These are phyloP conservation scores for Salvelinus sp. DNA, from an alignment of 2,113 vertebrate genomes.

Conservation along the genomic window DNA sequence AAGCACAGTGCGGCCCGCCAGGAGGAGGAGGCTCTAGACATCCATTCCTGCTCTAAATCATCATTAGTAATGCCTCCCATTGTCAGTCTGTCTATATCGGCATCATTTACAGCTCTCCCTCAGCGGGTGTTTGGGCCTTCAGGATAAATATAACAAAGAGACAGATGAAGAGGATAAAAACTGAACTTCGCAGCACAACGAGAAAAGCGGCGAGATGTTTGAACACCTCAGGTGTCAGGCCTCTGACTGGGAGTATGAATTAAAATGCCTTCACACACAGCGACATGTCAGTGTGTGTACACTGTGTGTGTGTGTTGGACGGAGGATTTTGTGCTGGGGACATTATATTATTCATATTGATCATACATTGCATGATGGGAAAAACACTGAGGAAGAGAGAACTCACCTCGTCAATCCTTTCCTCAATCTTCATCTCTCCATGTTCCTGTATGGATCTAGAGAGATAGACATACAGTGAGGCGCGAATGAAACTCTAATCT, in stretches of 20 bases:
- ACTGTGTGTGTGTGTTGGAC: not conserved
- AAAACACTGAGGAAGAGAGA: not conserved
- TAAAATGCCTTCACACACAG: slow-evolving; percentile 14
- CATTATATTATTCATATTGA: not conserved
- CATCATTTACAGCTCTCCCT: not conserved
- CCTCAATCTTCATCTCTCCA: slow-evolving; percentile 87
- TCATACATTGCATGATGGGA: no score
- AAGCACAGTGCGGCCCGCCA: no score
- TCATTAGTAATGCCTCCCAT: not conserved
- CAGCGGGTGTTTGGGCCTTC: not conserved
- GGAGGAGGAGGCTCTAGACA: no score
- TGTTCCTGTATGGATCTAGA: slow-evolving; percentile 85
- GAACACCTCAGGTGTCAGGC: not conserved
- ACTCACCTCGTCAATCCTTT: slow-evolving; percentile 93
- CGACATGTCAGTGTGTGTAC: not conserved
- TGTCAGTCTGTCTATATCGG: not conserved
- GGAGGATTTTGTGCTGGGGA: not conserved
- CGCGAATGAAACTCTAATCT: not conserved
- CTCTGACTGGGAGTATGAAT: slow-evolving; percentile 18
- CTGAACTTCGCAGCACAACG: not conserved
- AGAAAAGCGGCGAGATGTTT: not conserved
- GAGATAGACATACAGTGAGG: not conserved
- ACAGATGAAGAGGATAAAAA: not conserved
- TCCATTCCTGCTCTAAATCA: no score
- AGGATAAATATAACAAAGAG: not conserved